phyloP scores from a whole-genome alignment of 2,113 vertebrate genomes.

The Pygoscelis adeliae region DNA sequence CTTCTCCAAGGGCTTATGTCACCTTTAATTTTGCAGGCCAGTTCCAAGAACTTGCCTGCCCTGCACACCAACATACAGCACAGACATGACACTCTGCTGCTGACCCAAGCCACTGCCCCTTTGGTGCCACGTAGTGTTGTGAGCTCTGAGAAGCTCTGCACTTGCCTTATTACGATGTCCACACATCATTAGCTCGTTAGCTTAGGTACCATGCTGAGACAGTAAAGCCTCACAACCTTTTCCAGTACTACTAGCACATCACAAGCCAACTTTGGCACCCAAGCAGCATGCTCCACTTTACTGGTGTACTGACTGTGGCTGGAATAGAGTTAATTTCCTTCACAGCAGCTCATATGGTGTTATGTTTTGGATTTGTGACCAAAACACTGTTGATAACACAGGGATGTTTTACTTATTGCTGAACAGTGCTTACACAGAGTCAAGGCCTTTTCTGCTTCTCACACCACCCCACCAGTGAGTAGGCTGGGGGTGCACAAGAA shows the following conservation, averaged over 20 bases:
- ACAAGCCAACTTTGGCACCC: background rate
- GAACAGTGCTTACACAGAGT: background rate
- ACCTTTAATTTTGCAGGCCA: background rate
- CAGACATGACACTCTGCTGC: background rate
- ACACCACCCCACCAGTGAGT: fast-evolving
- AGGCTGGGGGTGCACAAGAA: background rate
- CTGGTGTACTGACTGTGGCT: background rate
- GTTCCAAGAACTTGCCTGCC: background rate
- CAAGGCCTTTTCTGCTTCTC: background rate
- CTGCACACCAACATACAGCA: background rate
- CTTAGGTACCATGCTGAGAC: background rate
- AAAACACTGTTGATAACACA: background rate
- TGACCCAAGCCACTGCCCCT: background rate
- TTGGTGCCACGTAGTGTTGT: background rate
- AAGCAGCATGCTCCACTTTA: fast-evolving
- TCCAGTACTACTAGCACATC: background rate
- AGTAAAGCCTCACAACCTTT: background rate
- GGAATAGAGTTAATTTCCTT: background rate
- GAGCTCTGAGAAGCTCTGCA: background rate
- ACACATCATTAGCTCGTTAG: background rate
- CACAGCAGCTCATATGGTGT: background rate
- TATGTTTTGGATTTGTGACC: background rate
- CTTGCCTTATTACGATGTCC: background rate
- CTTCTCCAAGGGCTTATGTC: background rate
- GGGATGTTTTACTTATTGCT: background rate